phyloP scores from a whole-genome alignment of 2,797 vertebrate species.

The Cyclura pinguis region DNA sequence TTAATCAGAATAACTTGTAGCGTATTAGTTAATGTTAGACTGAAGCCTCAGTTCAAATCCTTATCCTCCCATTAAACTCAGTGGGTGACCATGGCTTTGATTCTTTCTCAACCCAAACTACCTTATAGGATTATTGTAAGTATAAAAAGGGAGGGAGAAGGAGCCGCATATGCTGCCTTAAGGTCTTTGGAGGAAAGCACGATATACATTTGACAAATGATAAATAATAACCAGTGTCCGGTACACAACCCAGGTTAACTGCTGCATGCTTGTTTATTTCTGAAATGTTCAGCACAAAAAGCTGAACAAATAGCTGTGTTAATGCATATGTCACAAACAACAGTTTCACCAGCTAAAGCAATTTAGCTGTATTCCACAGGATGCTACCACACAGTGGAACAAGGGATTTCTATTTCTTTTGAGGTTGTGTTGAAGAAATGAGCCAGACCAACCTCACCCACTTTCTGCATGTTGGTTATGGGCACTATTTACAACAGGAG shows the following conservation, averaged over 20 bases:
- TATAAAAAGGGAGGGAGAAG: not conserved
- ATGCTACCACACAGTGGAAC: too few relatives aligned
- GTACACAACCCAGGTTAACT: not conserved
- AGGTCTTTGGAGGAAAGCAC: not conserved
- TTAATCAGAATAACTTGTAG: not conserved
- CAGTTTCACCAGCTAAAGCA: not conserved
- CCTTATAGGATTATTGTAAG: not conserved
- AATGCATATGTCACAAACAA: not conserved
- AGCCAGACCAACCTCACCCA: not conserved
- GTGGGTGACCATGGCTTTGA: not conserved
- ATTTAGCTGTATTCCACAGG: not conserved
- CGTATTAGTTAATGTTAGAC: not conserved
- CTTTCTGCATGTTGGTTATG: not conserved
- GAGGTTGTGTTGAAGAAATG: not conserved
- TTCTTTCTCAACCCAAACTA: not conserved
- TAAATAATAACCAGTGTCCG: not conserved
- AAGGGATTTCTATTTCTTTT: not conserved
- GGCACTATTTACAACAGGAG: not conserved
- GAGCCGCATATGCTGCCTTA: not conserved
- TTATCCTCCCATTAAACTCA: not conserved
- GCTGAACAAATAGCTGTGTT: not conserved
- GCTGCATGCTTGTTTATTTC: not conserved
- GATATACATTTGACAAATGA: not conserved
- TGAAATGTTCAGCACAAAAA: not conserved
- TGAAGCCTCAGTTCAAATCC: not conserved